phyloP scores from a whole-genome alignment of 1,140 invertebrate genomes.

The Hyles euphorbiae region DNA sequence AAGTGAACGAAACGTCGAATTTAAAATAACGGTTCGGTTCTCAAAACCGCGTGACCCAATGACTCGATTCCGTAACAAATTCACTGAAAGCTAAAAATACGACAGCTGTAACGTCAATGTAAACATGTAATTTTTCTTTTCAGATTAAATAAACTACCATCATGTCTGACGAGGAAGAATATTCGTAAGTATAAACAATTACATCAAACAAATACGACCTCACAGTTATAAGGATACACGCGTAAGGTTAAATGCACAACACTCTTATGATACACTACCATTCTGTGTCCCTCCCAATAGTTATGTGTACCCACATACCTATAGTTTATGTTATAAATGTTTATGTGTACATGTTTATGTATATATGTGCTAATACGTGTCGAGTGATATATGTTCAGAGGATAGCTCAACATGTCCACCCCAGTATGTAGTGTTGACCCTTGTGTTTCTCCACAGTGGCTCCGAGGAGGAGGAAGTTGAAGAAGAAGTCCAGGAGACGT shows the following conservation, averaged over 20 bases:
- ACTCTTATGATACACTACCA: no score
- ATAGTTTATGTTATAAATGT: no score
- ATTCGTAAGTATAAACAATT: conserved; percentile 78
- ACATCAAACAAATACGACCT: background rate
- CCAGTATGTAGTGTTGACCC: conserved; percentile 18
- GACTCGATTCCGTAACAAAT: no score
- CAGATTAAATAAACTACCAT: conserved; percentile 77
- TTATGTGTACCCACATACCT: no score
- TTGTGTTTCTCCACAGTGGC: conserved; percentile 56
- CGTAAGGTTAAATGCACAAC: no score
- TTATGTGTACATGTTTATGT: no score
- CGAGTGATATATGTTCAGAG: background rate
- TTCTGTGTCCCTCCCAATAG: no score
- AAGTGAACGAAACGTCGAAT: no score
- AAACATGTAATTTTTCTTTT: conserved; percentile 47
- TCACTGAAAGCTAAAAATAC: background rate
- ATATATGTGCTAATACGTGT: background rate
- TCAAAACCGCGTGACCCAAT: no score
- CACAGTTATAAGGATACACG: no score
- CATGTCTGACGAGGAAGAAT: conserved; percentile 86
- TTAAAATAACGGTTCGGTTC: no score
- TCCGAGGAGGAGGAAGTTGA: conserved; percentile 82
- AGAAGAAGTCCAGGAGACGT: conserved; percentile 82
- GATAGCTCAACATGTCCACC: background rate
- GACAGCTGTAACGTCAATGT: conserved; percentile 6